Base-by-base conservation (phyloP, 1,140 invertebrate genomes). In the Andricus grossulariae region DNA sequence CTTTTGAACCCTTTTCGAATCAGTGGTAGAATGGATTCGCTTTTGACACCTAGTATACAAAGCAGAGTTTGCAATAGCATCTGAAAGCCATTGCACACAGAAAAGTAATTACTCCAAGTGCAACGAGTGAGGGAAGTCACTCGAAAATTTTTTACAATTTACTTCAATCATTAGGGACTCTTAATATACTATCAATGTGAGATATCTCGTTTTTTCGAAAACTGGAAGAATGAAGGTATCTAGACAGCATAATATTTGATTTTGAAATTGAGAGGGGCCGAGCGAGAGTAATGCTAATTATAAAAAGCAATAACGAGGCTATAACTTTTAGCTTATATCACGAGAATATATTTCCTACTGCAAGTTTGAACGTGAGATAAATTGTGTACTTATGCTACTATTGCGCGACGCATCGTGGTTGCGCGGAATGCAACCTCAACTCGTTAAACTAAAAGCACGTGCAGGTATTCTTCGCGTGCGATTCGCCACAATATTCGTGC, bases 1-100 rank as follows among this genome's bases (percentile, higher is more conserved):
- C 78, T 78, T 79, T 81, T 80, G 80, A 83, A 78, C 78, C 82
- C 82, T 80, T 83, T 81, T 78, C 79, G 82, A 73, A 83, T 83
- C 79, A 77, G 45, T 66, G 71, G 74, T 74, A 72, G 80, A 76
- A 83, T 81, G 81, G 70, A 83, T 82, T 81, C 77, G 78, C 72
- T 80, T 79, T 75, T 77, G 80, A n/a, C 76, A 78, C 71, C 76
- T 76, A 16, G 66, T 25, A 71, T 57, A 82, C 80, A 82, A 83
- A 83, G 80, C 72, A 73, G 79, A 83, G 25, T 55, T 32, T 39
- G 52, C 73, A 55, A 73, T 18, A 19, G 72, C 49, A 73, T 52
- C 19, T 73, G n/a, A 52, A 54, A 55, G 72, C 51, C 16, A 73
- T 73, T 73, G 50, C 25, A 74, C 57, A 11, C 73, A n/a, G 25